A percentile compares a stretch with the other conserved stretches of the same genome.
phyloP scores from a whole-genome alignment of 2,888 invertebrate species.

The Heliconius ismenius region DNA sequence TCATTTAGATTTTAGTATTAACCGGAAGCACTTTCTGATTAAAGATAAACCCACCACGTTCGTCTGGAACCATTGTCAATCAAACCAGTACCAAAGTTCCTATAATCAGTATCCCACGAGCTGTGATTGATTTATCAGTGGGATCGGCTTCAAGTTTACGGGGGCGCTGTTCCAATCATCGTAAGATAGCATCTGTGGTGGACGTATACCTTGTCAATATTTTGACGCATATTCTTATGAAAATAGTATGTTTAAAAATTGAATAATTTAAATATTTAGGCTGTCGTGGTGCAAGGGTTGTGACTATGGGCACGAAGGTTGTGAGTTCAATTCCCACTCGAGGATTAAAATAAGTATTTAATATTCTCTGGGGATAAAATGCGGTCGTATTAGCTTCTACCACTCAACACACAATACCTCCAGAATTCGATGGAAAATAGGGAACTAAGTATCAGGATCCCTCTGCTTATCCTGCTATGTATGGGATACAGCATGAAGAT shows the following conservation, averaged over 20 bases:
- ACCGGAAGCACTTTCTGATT: constrained; percentile 29
- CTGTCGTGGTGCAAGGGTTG: no score
- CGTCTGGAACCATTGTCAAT: constrained; percentile 33
- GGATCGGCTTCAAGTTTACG: constrained; percentile 60
- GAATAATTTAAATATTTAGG: no score
- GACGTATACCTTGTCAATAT: constrained; percentile 62
- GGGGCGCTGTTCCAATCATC: constrained; percentile 64
- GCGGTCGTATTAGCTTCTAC: background rate
- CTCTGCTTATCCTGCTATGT: background rate
- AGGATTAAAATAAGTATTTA: no score
- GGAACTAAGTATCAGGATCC: background rate
- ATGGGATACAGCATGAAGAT: background rate
- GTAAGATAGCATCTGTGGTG: constrained; percentile 63
- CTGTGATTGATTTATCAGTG: constrained; percentile 64
- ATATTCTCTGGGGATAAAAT: background rate
- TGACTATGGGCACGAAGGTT: no score
- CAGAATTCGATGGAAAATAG: no score
- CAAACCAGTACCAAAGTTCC: constrained; percentile 28
- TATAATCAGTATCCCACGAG: constrained; percentile 41
- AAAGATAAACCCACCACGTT: constrained; percentile 27
- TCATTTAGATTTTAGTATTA: constrained; percentile 20
- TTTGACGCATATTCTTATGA: constrained; percentile 54
- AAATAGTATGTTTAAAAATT: background rate
- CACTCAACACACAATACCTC: background rate
- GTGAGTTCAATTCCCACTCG: no score